Conservation (phyloP, 2,797 vertebrate genomes). For the Mycteria americana region DNA sequence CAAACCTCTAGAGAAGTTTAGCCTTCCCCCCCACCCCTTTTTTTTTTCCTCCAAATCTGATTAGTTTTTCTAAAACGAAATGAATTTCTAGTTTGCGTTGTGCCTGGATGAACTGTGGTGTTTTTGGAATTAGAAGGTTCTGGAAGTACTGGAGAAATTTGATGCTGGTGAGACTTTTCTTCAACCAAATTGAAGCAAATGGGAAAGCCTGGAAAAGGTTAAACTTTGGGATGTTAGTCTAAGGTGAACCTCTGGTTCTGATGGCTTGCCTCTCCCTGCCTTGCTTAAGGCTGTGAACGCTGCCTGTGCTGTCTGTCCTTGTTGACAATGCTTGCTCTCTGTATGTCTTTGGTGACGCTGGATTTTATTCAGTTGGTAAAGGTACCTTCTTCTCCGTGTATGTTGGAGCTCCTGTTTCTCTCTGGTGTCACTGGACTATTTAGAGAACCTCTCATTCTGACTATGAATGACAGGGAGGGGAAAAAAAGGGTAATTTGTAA, state of each 20-base stretch:
- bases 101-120: not conserved
- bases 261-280: not conserved
- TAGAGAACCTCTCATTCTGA: not conserved
- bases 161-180: not conserved
- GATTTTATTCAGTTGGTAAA: not conserved
- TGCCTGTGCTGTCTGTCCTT: not conserved
- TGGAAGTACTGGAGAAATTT: not conserved
- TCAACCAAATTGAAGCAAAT: not conserved
- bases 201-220: not conserved
- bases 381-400: accelerated
- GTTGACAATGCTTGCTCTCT: accelerated
- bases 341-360: no score
- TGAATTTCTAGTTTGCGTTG: not conserved
- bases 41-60: not conserved
- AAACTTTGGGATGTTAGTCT: not conserved
- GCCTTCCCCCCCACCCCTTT: no score
- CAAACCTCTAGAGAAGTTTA: not conserved
- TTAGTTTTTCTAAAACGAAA: not conserved
- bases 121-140: not conserved
- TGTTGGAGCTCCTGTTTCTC: not conserved
- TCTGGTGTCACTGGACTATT: not conserved
- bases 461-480: not conserved
- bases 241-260: not conserved
- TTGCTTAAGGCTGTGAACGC: not conserved
- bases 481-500: not conserved